These are phyloP conservation scores for Diprion similis DNA, from an alignment of 1,140 invertebrate genomes.

Conservation along the genomic window DNA sequence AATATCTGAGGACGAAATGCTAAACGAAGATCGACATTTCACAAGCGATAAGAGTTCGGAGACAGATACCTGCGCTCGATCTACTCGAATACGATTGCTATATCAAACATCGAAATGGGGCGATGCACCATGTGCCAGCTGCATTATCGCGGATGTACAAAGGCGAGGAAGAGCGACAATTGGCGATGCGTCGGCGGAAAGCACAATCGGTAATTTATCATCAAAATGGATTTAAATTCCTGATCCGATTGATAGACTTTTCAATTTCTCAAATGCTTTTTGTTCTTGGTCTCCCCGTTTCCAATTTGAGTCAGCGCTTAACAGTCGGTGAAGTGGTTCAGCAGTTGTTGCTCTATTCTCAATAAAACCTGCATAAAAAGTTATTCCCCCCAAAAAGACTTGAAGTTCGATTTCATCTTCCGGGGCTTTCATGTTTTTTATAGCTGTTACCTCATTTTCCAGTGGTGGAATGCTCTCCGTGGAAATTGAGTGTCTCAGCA, in stretches of 20 bases:
- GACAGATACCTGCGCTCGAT: no score
- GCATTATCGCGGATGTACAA: no score
- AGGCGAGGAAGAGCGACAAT: no score
- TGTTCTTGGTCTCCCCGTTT: slow-evolving; percentile 39
- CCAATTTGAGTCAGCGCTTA: slow-evolving; percentile 36
- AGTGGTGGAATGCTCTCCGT: slow-evolving; percentile 41
- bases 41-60: no score
- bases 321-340: slow-evolving; percentile 37
- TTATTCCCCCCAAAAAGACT: slow-evolving; percentile 52
- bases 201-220: slow-evolving; percentile 31
- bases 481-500: slow-evolving; percentile 45
- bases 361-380: slow-evolving; percentile 49
- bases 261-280: slow-evolving; percentile 40
- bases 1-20: no score
- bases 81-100: no score
- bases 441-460: slow-evolving; percentile 44
- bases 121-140: no score
- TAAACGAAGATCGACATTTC: no score
- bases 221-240: slow-evolving; percentile 42
- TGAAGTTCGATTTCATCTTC: slow-evolving; percentile 42
- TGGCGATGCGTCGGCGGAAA: slow-evolving; percentile 46
- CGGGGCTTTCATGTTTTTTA: slow-evolving; percentile 47
- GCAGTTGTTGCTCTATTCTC: slow-evolving; percentile 39
- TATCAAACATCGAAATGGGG: no score
- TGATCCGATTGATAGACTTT: slow-evolving; percentile 25